Conservation (phyloP, 2,888 invertebrate genomes). For the Drosophila percnosoma region DNA sequence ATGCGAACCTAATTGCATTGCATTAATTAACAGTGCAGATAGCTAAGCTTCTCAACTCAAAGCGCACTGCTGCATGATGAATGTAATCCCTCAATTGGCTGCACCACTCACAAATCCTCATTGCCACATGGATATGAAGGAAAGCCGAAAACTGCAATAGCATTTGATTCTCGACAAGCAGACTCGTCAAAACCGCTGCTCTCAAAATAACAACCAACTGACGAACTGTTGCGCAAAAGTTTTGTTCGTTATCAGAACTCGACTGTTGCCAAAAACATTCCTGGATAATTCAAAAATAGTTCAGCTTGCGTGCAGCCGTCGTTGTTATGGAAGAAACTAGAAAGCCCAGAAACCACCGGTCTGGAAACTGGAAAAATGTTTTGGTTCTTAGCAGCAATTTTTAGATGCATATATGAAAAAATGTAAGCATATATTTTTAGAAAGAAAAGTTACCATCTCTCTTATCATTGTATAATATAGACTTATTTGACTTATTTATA, state of each 20-base stretch:
- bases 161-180: background rate
- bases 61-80: slow-evolving; percentile 14
- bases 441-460: background rate
- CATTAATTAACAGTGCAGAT: slow-evolving; percentile 43
- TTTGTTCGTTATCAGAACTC: slow-evolving; percentile 1
- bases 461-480: background rate
- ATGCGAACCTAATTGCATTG: slow-evolving; percentile 52
- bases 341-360: too few species aligned
- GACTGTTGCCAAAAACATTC: background rate
- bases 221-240: background rate
- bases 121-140: background rate
- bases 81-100: slow-evolving; percentile 1
- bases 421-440: background rate
- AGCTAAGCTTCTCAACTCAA: background rate
- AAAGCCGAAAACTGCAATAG: background rate
- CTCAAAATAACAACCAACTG: background rate
- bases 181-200: background rate
- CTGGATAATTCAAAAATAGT: background rate
- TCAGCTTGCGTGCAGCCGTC: background rate
- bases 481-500: too few species aligned
- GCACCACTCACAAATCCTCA: background rate
- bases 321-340: background rate
- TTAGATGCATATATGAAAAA: background rate
- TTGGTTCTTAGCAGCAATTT: background rate
- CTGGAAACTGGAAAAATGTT: background rate